Percentiles rank a stretch among this genome's conserved stretches.
These are phyloP conservation scores for Diachasmimorpha longicaudata DNA, from an alignment of 1,140 invertebrate species.

Conservation along the genomic window DNA sequence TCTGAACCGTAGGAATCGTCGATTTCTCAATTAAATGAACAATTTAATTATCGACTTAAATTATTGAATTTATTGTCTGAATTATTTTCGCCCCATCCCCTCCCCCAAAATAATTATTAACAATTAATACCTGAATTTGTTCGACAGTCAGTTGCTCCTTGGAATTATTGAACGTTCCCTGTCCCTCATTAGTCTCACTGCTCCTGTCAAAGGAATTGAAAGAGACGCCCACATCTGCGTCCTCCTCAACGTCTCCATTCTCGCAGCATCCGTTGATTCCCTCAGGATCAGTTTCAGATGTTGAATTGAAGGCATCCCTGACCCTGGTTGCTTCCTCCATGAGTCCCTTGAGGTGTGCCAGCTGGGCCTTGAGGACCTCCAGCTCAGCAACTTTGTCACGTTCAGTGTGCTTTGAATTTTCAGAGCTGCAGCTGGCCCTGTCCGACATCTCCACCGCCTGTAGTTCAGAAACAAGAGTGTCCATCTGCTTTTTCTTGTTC, in stretches of 20 bases:
- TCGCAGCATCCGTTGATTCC: constrained; percentile 20
- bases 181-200: constrained; percentile 39
- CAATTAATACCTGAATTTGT: constrained; percentile 42
- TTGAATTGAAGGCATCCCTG: constrained; percentile 37
- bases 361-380: constrained; percentile 53
- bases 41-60: too few species aligned
- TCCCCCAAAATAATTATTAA: neutral
- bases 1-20: too few species aligned
- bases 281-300: constrained; percentile 42
- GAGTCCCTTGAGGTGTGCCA: constrained; percentile 52
- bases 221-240: constrained; percentile 21
- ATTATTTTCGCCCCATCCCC: too few species aligned
- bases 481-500: constrained; percentile 58
- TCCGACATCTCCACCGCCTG: constrained; percentile 47
- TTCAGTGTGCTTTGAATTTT: constrained; percentile 38
- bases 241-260: constrained; percentile 37
- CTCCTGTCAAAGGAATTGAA: constrained; percentile 38
- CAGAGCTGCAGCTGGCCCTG: constrained; percentile 40
- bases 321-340: constrained; percentile 49
- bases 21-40: too few species aligned
- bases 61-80: too few species aligned
- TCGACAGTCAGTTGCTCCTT: constrained; percentile 39
- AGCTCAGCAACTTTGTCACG: constrained; percentile 54
- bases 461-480: constrained; percentile 56
- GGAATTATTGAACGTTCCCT: constrained; percentile 34